Percentiles rank a stretch among this genome's conserved stretches.
Evolutionary conservation across 2,113 vertebrate species (phyloP).

Genomic region (Diadophis punctatus): DNA sequence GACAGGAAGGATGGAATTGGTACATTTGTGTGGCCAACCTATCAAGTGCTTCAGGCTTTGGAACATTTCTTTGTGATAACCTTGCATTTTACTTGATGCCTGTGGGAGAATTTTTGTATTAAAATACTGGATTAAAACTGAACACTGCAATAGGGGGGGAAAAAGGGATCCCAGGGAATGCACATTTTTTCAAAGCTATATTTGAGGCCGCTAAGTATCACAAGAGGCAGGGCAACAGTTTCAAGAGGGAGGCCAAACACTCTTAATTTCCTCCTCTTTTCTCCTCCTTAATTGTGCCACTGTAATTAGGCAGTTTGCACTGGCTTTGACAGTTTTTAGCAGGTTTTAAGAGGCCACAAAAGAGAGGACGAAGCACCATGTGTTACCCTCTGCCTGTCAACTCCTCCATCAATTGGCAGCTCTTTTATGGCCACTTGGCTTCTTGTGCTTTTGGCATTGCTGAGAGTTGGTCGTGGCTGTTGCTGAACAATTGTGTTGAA

Average conservation of each 20-base stretch:
- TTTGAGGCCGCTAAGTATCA: not conserved
- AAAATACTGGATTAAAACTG: not conserved
- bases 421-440: not conserved
- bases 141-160: no score
- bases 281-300: not conserved
- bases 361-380: not conserved
- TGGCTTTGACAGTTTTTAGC: not conserved
- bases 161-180: not conserved
- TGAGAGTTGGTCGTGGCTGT: not conserved
- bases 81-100: not conserved
- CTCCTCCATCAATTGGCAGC: not conserved
- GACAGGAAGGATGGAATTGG: not conserved
- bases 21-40: not conserved
- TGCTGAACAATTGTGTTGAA: not conserved
- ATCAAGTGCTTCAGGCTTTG: not conserved
- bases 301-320: not conserved
- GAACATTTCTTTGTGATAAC: not conserved
- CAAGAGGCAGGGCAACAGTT: not conserved
- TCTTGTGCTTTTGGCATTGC: not conserved
- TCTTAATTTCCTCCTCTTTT: not conserved
- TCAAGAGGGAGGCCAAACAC: not conserved
- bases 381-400: not conserved
- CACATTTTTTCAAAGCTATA: not conserved
- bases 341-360: not conserved
- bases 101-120: not conserved